These are phyloP conservation scores for Pollenia amentaria DNA, from an alignment of 2,888 invertebrate genomes.

Conservation along the genomic window DNA sequence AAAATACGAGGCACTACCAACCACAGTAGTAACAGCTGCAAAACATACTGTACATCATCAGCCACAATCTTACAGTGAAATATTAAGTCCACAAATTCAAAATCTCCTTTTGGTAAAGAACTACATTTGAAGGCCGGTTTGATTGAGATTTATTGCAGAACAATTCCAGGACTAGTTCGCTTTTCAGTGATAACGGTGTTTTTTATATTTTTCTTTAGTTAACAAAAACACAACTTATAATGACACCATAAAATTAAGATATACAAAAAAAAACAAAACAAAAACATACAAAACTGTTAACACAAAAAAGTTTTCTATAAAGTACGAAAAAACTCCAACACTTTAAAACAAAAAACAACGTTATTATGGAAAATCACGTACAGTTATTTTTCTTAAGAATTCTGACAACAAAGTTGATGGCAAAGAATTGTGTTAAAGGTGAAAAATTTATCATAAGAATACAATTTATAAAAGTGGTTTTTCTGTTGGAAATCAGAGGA, in stretches of 20 bases:
- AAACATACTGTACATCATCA: too few relatives aligned
- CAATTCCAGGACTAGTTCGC: too few relatives aligned
- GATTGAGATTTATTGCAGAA: too few relatives aligned
- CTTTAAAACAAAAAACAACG: slow-evolving; percentile 40
- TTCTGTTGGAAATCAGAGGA: not conserved
- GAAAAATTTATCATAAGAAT: slow-evolving; percentile 1
- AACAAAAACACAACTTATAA: not conserved
- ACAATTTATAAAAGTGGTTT: slow-evolving; percentile 58
- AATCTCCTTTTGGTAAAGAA: too few relatives aligned
- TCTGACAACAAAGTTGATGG: slow-evolving; percentile 28
- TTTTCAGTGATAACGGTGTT: too few relatives aligned
- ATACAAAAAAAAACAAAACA: not conserved
- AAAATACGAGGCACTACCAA: too few relatives aligned
- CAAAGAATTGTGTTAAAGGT: slow-evolving; percentile 2
- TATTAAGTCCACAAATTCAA: too few relatives aligned
- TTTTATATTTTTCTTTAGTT: not conserved
- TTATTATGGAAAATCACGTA: slow-evolving; percentile 55
- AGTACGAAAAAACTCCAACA: not conserved
- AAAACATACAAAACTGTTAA: not conserved
- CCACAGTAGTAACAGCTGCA: too few relatives aligned
- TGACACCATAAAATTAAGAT: slow-evolving; percentile 13
- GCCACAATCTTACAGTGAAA: too few relatives aligned
- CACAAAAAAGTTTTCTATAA: not conserved
- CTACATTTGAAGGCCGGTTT: too few relatives aligned
- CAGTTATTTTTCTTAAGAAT: not conserved